Evolutionary conservation across 2,888 invertebrate genomes (phyloP), one percentile per base, ranked within the genome.

Genomic region (Volucella zonaria): DNA sequence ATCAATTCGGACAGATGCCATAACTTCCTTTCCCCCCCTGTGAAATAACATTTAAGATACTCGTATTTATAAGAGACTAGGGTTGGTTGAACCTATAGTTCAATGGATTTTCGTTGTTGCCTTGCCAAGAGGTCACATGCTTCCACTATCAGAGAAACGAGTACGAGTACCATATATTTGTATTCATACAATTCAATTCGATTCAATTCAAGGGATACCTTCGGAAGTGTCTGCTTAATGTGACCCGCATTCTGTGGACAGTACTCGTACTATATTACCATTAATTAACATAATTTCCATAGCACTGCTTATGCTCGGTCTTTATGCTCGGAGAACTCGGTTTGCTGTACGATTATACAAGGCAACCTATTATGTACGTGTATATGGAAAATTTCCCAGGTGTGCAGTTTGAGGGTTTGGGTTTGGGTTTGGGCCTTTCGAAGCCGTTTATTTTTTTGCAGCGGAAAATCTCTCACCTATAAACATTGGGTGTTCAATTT

Each of bases 61-160:
- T 54, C 10, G 18, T 11, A 62, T 11, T 18, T 2, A n/a, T 23
- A n/a, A 8, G 56, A 12, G 40, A 66, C 49, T 49, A 47, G 59
- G 66, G 79, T 79, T 79, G 79, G 64, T 66, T 79, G 73, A 79
- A 73, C 73, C 73, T 79, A 67, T 15, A 58, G 59, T 49, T 68
- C 68, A 68, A 62, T 66, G 59, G 56, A 47, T 71, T 8, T 43
- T 38, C 43, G 15, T 12, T 66, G 76, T 14, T 52, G 76, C 68
- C 52, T 61, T 61, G 58, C 38, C 61, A 68, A 43, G 47, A 62
- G 77, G 47, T 70, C 61, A 56, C 54, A 77, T 47, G 12, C 38
- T n/a, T n/a, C 18, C 45, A n/a, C 18, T 38, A 14, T 47, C 10
- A 40, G 8, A 3, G 59, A 11, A 9, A 31, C 12, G 4, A 12